phyloP scores from a whole-genome alignment of 2,797 vertebrate species.

The Paratrypauchen microcephalus region DNA sequence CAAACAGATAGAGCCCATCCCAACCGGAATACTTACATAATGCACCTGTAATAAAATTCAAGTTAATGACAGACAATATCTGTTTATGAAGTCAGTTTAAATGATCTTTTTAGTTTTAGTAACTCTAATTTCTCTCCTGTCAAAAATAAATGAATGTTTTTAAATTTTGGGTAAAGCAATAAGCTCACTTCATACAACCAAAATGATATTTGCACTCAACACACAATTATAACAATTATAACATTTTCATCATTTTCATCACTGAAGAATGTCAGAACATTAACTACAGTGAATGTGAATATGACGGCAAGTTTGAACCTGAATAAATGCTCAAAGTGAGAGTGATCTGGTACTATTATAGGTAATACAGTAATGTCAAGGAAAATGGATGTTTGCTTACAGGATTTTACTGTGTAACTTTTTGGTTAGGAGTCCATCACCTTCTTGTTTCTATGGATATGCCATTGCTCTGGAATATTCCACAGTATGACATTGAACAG shows the following conservation, averaged over 20 bases:
- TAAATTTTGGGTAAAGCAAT: not conserved
- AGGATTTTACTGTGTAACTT: too few species aligned
- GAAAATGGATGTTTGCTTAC: not conserved
- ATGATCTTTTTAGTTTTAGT: not conserved
- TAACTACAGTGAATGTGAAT: not conserved
- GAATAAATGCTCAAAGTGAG: not conserved
- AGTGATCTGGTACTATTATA: not conserved
- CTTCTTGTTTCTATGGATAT: too few species aligned
- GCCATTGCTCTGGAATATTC: too few species aligned
- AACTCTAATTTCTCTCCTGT: not conserved
- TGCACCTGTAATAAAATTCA: too few species aligned
- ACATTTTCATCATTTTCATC: not conserved
- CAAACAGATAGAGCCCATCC: not conserved
- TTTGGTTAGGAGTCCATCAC: too few species aligned
- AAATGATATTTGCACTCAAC: not conserved
- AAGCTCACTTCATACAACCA: not conserved
- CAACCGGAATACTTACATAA: too few species aligned
- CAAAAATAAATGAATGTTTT: conserved; percentile 4
- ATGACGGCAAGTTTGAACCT: not conserved
- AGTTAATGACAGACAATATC: not conserved
- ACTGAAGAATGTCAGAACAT: not conserved
- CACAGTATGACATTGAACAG: too few species aligned
- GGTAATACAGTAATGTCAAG: not conserved
- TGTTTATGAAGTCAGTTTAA: conserved; percentile 2
- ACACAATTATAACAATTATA: not conserved